Conservation (phyloP, 2,113 vertebrate species). For the Micronycteris hirsuta region DNA sequence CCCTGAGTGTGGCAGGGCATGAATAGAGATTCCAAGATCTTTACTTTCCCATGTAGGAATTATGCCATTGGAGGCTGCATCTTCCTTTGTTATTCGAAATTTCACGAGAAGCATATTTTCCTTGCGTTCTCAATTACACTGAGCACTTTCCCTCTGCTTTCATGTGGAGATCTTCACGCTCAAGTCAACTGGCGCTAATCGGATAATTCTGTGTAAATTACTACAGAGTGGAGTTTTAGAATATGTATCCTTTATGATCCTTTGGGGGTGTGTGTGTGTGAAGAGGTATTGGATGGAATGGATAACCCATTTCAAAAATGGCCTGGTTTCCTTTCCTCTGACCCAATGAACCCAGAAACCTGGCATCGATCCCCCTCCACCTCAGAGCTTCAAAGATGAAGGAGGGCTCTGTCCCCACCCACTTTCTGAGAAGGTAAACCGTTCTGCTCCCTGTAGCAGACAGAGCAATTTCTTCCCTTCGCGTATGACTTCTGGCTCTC, state of each 20-base stretch:
- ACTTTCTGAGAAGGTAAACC: not conserved
- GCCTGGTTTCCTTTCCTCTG: not conserved
- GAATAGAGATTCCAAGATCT: conserved; percentile 59
- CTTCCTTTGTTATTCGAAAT: conserved; percentile 34
- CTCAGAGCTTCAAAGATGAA: not conserved
- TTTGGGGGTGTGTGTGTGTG: not conserved
- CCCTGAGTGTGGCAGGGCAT: not conserved
- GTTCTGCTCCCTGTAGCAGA: not conserved
- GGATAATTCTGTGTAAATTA: conserved; percentile 33
- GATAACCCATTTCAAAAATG: not conserved
- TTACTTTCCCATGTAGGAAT: conserved; percentile 32
- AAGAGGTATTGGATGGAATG: not conserved
- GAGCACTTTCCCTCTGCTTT: not conserved
- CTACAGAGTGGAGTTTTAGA: not conserved
- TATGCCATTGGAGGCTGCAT: not conserved
- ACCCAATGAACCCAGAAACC: not conserved
- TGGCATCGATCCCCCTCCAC: too few species aligned
- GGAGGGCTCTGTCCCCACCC: not conserved
- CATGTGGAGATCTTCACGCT: conserved; percentile 21
- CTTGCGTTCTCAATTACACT: not conserved
- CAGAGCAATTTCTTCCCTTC: not conserved
- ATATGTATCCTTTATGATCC: not conserved
- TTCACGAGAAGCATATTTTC: conserved; percentile 17
- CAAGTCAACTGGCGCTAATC: conserved; percentile 35
- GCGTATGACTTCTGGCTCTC: not conserved